Evolutionary conservation across 2,888 invertebrate species (phyloP).

Genomic region (Ophioninae sp.): DNA sequence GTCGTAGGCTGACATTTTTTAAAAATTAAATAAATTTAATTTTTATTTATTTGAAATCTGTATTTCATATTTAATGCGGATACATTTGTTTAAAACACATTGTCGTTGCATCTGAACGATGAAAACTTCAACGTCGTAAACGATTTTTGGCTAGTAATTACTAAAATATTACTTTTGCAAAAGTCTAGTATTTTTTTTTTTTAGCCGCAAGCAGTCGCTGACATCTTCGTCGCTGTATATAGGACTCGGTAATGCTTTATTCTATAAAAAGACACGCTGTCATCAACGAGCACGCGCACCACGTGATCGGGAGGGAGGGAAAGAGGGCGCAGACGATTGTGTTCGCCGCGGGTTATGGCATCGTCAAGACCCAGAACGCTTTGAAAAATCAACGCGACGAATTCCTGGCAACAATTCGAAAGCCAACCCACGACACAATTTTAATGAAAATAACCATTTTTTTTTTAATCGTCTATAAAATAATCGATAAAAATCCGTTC

Average conservation of each 20-base stretch:
- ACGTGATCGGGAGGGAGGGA: conserved; percentile 30
- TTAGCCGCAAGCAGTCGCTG: not conserved
- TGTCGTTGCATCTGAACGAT: no score
- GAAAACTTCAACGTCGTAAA: not conserved
- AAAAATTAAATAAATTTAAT: no score
- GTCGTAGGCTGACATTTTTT: no score
- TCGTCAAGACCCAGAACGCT: conserved; percentile 41
- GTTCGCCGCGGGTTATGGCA: conserved; percentile 51
- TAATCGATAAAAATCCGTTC: not conserved
- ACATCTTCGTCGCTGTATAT: conserved; percentile 7
- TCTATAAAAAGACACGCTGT: conserved; percentile 76
- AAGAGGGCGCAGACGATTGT: conserved; percentile 19
- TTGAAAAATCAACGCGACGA: conserved; percentile 22
- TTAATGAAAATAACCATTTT: not conserved
- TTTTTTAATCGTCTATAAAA: not conserved
- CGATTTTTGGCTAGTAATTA: not conserved
- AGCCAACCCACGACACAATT: not conserved
- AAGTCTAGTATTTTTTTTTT: not conserved
- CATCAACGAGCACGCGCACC: conserved; percentile 66
- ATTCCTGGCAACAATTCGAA: conserved; percentile 9
- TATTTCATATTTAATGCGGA: no score
- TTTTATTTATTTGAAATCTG: no score
- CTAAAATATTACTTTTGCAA: not conserved
- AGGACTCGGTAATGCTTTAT: conserved; percentile 55
- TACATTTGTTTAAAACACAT: not conserved